phyloP scores from a whole-genome alignment of 1,140 invertebrate genomes.

The Vanessa tameamea region DNA sequence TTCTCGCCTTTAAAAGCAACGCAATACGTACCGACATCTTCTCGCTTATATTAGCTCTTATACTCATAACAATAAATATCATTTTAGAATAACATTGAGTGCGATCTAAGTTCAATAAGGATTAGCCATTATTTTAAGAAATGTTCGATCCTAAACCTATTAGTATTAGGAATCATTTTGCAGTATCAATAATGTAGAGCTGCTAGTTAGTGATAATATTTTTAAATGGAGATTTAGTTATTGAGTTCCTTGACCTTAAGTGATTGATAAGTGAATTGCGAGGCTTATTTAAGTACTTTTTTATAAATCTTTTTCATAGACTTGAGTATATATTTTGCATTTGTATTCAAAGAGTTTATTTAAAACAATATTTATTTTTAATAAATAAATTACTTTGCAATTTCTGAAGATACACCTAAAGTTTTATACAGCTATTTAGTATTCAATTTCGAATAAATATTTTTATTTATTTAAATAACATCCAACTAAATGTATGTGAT shows the following conservation, averaged over 20 bases:
- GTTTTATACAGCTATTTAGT: no score
- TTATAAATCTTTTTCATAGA: no score
- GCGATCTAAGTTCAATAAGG: neutral
- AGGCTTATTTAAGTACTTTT: neutral
- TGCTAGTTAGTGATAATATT: slow-evolving; percentile 28
- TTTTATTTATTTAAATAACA: no score
- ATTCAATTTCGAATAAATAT: no score
- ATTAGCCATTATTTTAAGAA: neutral
- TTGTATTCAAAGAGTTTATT: no score
- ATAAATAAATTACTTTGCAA: no score
- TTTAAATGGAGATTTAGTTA: slow-evolving; percentile 18
- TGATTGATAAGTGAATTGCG: slow-evolving; percentile 5
- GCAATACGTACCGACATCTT: neutral
- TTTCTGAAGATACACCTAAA: no score
- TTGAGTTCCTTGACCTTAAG: slow-evolving; percentile 14
- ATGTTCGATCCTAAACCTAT: neutral
- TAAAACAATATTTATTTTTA: no score
- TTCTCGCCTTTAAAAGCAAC: slow-evolving; percentile 17
- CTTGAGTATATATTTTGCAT: no score
- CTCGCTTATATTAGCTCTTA: neutral
- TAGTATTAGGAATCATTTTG: neutral
- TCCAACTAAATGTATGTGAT: no score
- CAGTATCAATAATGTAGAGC: neutral
- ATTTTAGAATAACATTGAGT: neutral
- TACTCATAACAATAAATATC: neutral